Conservation (phyloP, 1,140 invertebrate genomes). For the Panagrolaimus sp. region DNA sequence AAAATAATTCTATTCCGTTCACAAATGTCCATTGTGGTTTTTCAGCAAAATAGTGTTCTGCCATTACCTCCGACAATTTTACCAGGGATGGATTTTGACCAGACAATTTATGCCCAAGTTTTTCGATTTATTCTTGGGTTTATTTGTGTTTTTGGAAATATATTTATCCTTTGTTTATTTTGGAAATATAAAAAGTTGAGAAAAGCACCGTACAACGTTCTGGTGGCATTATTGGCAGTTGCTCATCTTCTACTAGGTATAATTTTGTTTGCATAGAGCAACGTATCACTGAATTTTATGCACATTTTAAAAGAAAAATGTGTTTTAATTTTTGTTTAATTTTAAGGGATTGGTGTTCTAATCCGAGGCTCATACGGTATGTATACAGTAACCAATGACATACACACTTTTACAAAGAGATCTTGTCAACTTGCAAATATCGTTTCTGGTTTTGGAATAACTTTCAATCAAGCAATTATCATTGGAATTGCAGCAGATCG, state of each 20-base stretch:
- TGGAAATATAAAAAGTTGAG: not conserved
- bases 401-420: not conserved
- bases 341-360: not conserved
- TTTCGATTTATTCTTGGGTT: not conserved
- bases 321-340: not conserved
- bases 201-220: not conserved
- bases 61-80: too few species aligned
- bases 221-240: slow-evolving; percentile 4
- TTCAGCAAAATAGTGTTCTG: too few species aligned
- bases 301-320: too few species aligned
- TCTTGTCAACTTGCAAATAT: slow-evolving; percentile 1
- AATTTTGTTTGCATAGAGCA: too few species aligned
- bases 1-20: too few species aligned
- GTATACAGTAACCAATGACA: not conserved
- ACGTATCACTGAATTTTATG: too few species aligned
- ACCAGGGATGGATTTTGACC: too few species aligned
- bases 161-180: not conserved
- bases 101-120: too few species aligned
- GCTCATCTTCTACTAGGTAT: not conserved
- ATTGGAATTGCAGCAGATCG: slow-evolving; percentile 1
- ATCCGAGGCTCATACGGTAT: not conserved
- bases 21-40: too few species aligned
- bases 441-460: not conserved
- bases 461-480: not conserved
- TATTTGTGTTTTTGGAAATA: not conserved